Evolutionary conservation across 2,888 invertebrate species (phyloP).

Genomic region (Metopia argyrocephala): DNA sequence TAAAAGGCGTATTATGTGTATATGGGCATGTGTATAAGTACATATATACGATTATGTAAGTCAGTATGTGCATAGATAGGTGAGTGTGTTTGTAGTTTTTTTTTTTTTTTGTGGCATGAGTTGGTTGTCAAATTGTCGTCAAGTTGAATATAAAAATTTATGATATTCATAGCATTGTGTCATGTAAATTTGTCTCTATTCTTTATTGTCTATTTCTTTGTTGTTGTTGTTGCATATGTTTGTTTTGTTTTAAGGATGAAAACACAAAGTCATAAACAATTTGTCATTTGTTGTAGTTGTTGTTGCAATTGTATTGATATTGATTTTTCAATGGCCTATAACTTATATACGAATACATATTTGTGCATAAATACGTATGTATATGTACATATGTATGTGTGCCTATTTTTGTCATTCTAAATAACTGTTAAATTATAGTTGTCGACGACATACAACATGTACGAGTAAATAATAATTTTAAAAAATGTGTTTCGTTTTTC

Average conservation of each 20-base stretch:
- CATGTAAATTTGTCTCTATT: constrained; percentile 24
- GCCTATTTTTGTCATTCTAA: constrained; percentile 24
- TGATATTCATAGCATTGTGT: background rate
- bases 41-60: background rate
- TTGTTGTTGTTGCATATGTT: background rate
- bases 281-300: constrained; percentile 14
- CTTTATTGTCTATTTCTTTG: background rate
- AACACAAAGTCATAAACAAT: constrained; percentile 40
- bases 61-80: background rate
- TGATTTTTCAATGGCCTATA: background rate
- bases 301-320: background rate
- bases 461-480: no score
- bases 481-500: background rate
- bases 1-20: constrained; percentile 37
- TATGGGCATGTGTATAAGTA: constrained; percentile 17
- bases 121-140: constrained; percentile 51
- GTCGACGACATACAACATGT: background rate
- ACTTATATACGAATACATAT: background rate
- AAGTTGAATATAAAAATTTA: constrained; percentile 29
- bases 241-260: constrained; percentile 30
- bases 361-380: background rate
- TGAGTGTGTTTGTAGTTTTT: no score
- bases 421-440: constrained; percentile 38
- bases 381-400: background rate
- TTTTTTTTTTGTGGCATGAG: background rate